Percentiles rank a stretch among this genome's conserved stretches.
Evolutionary conservation across 2,797 vertebrate genomes (phyloP).

Genomic region (Pangasius macronema): DNA sequence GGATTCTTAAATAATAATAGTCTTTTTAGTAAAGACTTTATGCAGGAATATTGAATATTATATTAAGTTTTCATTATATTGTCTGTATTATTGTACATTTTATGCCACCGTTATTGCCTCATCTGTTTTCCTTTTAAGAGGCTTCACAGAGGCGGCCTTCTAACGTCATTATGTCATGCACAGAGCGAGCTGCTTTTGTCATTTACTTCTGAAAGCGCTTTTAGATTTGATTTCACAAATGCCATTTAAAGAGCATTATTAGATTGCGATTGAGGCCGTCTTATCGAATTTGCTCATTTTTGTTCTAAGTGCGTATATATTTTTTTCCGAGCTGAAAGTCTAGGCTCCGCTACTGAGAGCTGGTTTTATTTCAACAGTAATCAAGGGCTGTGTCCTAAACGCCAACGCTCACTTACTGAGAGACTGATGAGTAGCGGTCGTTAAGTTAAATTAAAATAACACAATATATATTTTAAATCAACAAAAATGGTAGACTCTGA

Average conservation of each 20-base stretch:
- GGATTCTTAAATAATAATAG: not conserved
- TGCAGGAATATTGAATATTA: conserved; percentile 15
- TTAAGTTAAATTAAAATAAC: not conserved
- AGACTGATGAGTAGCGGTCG: not conserved
- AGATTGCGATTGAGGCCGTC: conserved; percentile 48
- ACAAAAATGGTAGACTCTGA: not conserved
- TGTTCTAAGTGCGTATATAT: conserved; percentile 31
- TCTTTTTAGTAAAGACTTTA: not conserved
- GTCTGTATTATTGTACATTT: conserved; percentile 43
- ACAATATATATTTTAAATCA: not conserved
- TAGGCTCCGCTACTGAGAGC: not conserved
- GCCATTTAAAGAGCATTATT: conserved; percentile 57
- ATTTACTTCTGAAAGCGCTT: conserved; percentile 49
- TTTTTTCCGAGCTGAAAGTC: not conserved
- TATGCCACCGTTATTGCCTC: conserved; percentile 25
- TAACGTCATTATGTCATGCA: conserved; percentile 35
- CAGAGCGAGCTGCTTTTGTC: conserved; percentile 49
- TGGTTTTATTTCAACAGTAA: not conserved
- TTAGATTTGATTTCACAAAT: conserved; percentile 59
- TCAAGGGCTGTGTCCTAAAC: not conserved
- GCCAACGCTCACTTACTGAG: not conserved
- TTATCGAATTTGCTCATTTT: conserved; percentile 49
- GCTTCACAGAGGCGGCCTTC: conserved; percentile 35
- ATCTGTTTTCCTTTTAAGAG: conserved; percentile 47
- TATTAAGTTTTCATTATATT: conserved; percentile 34